Evolutionary conservation across 2,113 vertebrate species (phyloP), one percentile per base, ranked within the genome.

Genomic region (Amblyopsis rosae): DNA sequence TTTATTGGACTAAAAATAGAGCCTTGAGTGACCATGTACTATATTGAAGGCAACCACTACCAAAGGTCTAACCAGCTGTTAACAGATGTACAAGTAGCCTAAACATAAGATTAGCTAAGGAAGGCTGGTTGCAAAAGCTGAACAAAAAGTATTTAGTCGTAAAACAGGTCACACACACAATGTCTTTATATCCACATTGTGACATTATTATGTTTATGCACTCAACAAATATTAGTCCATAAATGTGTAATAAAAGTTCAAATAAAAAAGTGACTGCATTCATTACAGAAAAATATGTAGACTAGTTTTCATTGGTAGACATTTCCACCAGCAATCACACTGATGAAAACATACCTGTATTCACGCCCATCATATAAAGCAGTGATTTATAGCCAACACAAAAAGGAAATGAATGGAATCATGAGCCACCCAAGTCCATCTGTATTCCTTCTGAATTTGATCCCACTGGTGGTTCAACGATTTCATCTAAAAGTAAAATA

Each of bases 1-100:
- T 88, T 84, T 67, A 85, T 76, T 70, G 73, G 79, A 65, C 72
- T 77, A 35, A 86, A 82, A 67, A 83, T 58, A 0, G 65, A 71
- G 70, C 79, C 78, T 56, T 79, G 83, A 82, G 80, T 81, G 49
- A 87, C 78, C 62, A 19, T 15, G 32, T 48, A 17, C 54, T 26
- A 26, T 26, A 26, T 26, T n/a, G 53, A 49, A 47, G 35, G 50
- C 63, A 19, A 12, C 81, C 69, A 66, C 80, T 33, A 62, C 65
- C 73, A 72, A 67, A 59, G 47, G 62, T 71, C 61, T 49, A 60
- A 69, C 35, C 13, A 12, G 32, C 59, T 17, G 55, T 35, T 11
- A 16, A 41, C 41, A 19, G 70, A 66, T 65, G 35, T 75, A 41
- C 35, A 41, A 41, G 35, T 41, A 41, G 35, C 5, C 35, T 41